Base-by-base conservation (phyloP, 2,113 vertebrate species). In the Zosterops lateralis region DNA sequence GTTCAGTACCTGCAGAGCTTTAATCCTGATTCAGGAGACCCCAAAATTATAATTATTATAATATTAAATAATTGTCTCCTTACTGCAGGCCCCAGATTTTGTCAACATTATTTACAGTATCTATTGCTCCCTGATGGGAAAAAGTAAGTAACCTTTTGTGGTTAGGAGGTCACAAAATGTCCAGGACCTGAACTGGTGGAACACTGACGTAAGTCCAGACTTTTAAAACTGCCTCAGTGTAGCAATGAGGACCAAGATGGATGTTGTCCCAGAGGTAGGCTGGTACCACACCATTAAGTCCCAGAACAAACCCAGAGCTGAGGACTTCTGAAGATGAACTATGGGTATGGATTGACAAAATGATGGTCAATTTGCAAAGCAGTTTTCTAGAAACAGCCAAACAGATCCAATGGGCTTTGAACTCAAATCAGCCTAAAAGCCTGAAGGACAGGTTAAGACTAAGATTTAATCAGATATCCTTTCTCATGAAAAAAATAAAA, bases 1-100 rank as follows among this genome's bases (percentile, higher is more conserved):
- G 57, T 84, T 90, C 84, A 92, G 68, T 93, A 96, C 84, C 93
- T 96, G 79, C 90, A 91, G 93, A 87, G 87, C 10, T 60, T 94
- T 90, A 94, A 92, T 93, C 74, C 68, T 65, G 70, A 76, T 87
- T 77, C 54, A 83, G 83, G 56, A 90, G 66, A 68, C 71, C 60
- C 38, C 42, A 36, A 77, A 81, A 91, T 44, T 6, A 48, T 73
- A 36, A 83, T 47, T 4, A 56, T 73, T 25, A 83, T 54, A 71
- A 73, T 70, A 84, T 76, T 19, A 62, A 64, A 38, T 60, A 17
- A 38, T 81, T 62, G 17, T 36, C 7, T 75, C 32, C 44, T 88
- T 57, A 72, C 48, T 51, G 28, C 2, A 5, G 22, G 50, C 20
- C 28, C 24, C 21, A 91, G 60, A 61, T 68, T 87, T 68, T 82